Percentiles rank a stretch among this genome's conserved stretches.
phyloP scores from a whole-genome alignment of 2,113 vertebrate genomes.

The Clinocottus analis region DNA sequence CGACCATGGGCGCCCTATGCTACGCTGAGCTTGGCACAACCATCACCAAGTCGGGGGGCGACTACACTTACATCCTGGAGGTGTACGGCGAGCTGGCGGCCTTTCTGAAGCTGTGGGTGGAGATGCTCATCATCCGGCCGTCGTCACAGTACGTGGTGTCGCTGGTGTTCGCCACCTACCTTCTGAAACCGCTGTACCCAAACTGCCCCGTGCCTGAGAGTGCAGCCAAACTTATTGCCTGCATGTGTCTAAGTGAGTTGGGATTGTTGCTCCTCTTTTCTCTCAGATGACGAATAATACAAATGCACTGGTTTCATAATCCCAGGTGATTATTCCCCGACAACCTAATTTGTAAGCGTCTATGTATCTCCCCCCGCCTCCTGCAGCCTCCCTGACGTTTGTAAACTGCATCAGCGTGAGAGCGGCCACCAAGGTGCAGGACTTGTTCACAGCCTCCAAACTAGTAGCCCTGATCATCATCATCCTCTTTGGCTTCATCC shows the following conservation, averaged over 20 bases:
- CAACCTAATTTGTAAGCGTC: not conserved
- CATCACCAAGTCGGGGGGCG: slow-evolving; percentile 82
- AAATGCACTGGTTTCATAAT: not conserved
- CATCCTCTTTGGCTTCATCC: slow-evolving; percentile 83
- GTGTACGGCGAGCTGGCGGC: slow-evolving; percentile 81
- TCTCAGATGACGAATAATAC: not conserved
- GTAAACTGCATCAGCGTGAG: slow-evolving; percentile 84
- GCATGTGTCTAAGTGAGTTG: slow-evolving; percentile 82
- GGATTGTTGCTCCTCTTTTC: not conserved
- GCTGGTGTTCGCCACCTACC: slow-evolving; percentile 83
- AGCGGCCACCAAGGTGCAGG: slow-evolving; percentile 83
- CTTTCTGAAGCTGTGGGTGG: slow-evolving; percentile 83
- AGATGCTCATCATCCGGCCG: slow-evolving; percentile 85
- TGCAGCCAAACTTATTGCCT: slow-evolving; percentile 81
- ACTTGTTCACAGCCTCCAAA: slow-evolving; percentile 82
- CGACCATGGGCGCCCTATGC: slow-evolving; percentile 83
- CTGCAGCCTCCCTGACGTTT: slow-evolving; percentile 78
- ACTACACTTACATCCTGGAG: slow-evolving; percentile 84
- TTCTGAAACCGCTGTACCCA: slow-evolving; percentile 82
- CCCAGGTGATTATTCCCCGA: not conserved
- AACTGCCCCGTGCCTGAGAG: slow-evolving; percentile 72
- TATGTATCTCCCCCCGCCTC: not conserved
- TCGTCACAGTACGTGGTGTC: slow-evolving; percentile 84
- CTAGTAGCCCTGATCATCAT: slow-evolving; percentile 80
- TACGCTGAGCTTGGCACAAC: slow-evolving; percentile 84